Percentiles rank a stretch among this genome's conserved stretches.
phyloP scores from a whole-genome alignment of 2,797 vertebrate species.

The Argyrosomus regius region DNA sequence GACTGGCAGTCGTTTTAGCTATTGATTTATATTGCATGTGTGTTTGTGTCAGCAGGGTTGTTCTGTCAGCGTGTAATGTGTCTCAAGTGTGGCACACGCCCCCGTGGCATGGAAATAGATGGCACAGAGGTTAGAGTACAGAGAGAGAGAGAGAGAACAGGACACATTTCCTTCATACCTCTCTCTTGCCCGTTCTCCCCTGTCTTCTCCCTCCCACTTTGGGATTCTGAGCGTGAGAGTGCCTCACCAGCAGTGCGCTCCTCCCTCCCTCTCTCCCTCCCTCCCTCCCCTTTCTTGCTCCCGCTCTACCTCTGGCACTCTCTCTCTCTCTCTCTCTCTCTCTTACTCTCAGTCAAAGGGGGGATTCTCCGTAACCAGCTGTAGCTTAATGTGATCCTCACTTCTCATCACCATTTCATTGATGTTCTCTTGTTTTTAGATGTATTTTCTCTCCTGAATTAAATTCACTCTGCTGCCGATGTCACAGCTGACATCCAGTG shows the following conservation, averaged over 20 bases:
- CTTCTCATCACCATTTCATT: constrained; percentile 48
- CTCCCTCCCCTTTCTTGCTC: constrained; percentile 23
- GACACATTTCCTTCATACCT: constrained; percentile 78
- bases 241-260: constrained; percentile 34
- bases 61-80: constrained; percentile 30
- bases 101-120: constrained; percentile 73
- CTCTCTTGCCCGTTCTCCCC: constrained; percentile 41
- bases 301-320: constrained; percentile 38
- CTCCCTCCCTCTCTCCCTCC: constrained; percentile 24
- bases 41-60: constrained; percentile 33
- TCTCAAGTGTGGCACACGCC: constrained; percentile 41
- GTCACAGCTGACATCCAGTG: constrained; percentile 41
- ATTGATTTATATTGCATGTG: constrained; percentile 32
- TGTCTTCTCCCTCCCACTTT: constrained; percentile 68
- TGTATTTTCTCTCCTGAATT: constrained; percentile 24
- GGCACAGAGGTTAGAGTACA: constrained; percentile 56
- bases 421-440: constrained; percentile 31
- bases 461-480: constrained; percentile 28
- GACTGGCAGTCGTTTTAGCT: constrained; percentile 14
- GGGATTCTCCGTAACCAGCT: constrained; percentile 70
- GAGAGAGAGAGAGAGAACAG: constrained; percentile 48
- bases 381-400: constrained; percentile 64
- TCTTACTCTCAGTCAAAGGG: constrained; percentile 62
- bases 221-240: constrained; percentile 40
- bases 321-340: constrained; percentile 14